Conservation (phyloP, 1,140 invertebrate species). For the Hesperophylax magnus region DNA sequence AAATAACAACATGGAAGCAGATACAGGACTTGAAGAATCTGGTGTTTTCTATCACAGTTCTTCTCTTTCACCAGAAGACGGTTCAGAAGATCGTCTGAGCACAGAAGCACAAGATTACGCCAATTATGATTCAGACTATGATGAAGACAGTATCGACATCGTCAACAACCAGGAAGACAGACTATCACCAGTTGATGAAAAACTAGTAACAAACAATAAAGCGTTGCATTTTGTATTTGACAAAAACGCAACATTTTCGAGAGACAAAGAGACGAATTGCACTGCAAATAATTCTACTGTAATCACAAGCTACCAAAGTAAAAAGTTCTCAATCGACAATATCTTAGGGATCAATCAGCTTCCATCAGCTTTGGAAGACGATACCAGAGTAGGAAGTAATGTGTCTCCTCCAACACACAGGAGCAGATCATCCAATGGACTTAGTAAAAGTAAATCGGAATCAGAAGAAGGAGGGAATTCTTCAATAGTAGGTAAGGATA, state of each 20-base stretch:
- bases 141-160: conserved; percentile 52
- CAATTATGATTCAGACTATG: conserved; percentile 45
- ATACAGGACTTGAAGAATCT: not conserved
- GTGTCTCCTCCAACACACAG: not conserved
- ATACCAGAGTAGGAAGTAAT: conserved; percentile 7
- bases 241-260: not conserved
- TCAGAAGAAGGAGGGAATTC: not conserved
- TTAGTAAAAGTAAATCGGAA: not conserved
- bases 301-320: conserved; percentile 30
- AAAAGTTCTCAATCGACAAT: conserved; percentile 56
- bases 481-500: not conserved
- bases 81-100: conserved; percentile 40
- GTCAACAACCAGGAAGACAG: conserved; percentile 43
- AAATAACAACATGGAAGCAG: not conserved
- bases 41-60: conserved; percentile 25
- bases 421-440: not conserved
- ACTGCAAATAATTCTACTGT: conserved; percentile 3
- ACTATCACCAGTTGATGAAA: conserved; percentile 2
- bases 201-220: not conserved
- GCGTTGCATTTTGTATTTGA: not conserved
- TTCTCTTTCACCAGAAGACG: conserved; percentile 32
- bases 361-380: conserved; percentile 3
- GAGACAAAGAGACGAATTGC: not conserved
- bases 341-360: conserved; percentile 49
- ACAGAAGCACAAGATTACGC: conserved; percentile 43